Base-by-base conservation (phyloP, 1,140 invertebrate species). In the Atta texana region DNA sequence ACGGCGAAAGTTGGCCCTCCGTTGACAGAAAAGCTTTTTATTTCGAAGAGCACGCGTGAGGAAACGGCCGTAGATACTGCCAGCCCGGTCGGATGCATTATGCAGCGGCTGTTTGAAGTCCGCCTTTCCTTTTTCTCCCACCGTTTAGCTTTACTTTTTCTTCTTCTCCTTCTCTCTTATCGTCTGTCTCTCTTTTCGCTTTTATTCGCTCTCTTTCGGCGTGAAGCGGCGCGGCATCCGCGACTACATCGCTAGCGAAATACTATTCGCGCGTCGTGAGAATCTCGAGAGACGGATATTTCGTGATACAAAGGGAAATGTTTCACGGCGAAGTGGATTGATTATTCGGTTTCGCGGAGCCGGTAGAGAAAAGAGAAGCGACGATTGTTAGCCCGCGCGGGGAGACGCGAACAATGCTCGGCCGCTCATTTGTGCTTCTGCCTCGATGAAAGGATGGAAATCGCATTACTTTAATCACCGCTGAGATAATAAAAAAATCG, bases 71-170 rank as follows among this genome's bases (percentile, higher is more conserved):
- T 34, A 34, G 6, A 5, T 74, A 78, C 51, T 16, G 16, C 61
- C 88, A 86, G 75, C 75, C 53, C 75, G 78, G 72, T 84, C 82
- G 88, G 61, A 88, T 91, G 90, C 92, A 92, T 92, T 92, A 92
- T 92, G 92, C 91, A 91, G 78, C 87, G 87, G 76, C 89, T 87
- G 90, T 92, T 92, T 92, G 90, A 92, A 92, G 91, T 92, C 87
- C 87, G 86, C 88, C 76, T 84, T 92, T 90, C 66, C 74, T 61
- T 68, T 61, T 88, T 68, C 53, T n/a, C 57, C 12, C 44, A 21
- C 28, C 34, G 16, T 59, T 80, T 21, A 21, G 44, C 28, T 66
- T 66, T 49, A 4, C 57, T 64, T n/a, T 21, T 28, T 31, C 24
- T n/a, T 14, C n/a, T 24, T 44, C 14, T 51, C 1, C 24, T 16